Base-by-base conservation (phyloP, 2,113 vertebrate species). In the Fukomys damarensis region DNA sequence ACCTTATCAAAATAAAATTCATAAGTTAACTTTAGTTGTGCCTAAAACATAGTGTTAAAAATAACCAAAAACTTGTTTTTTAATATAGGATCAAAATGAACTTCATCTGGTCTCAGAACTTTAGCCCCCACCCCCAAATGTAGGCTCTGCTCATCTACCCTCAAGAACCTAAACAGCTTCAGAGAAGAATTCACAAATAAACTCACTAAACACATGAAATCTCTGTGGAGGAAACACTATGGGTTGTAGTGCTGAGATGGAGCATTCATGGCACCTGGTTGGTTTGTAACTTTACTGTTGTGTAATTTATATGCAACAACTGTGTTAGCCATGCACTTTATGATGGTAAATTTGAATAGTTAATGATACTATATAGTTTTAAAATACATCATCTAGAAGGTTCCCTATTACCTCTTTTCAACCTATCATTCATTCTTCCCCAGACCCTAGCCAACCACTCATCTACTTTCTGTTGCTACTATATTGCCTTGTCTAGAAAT, bases 1-100 rank as follows among this genome's bases (percentile, higher is more conserved):
- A 94, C 98, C 99, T 99, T 97, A 38, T 65, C 65, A 95, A 52
- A 94, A 97, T 56, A 94, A 96, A 76, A 97, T 82, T 46, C 97
- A 98, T 65, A 35, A n/a, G 16, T 79, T 46, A 61, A 91, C 80
- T 70, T 94, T 16, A 68, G 72, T 96, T 82, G 28, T 56, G 68
- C 38, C 70, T 87, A 43, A 63, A 72, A 91, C 20, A 56, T 3
- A 77, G 10, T 86, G 28, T 72, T 35, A 30, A 49, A 68, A 38
- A 56, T 6, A 43, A 88, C 54, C 7, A 3, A 91, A 96, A 92
- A 79, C 56, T 17, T 63, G 16, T 2, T 52, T 72, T 28, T 28
- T 52, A 89, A 35, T 52, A 65, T 19, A 54, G 84, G 70, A 22
- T 54, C 68, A 72, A 96, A 93, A 95, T 89, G 58, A 86, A 83